A percentile compares a stretch with the other conserved stretches of the same genome.
Evolutionary conservation across 1,140 invertebrate species (phyloP).

Genomic region (Hyles euphorbiae): DNA sequence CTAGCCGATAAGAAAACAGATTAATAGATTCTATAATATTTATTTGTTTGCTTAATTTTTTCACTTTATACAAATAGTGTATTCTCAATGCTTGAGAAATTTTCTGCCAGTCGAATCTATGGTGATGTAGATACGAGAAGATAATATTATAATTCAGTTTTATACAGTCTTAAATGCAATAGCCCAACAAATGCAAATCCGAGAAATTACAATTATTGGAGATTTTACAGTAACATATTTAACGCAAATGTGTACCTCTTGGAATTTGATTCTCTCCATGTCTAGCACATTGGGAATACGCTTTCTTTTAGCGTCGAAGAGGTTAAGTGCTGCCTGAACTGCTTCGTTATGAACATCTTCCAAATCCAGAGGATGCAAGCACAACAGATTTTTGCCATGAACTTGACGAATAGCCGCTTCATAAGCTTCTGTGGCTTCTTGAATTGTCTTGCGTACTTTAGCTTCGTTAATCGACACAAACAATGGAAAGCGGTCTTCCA

Average conservation of each 20-base stretch:
- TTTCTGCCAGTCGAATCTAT: too few species aligned
- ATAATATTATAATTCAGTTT: too few species aligned
- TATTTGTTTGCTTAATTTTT: too few species aligned
- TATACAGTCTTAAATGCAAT: too few species aligned
- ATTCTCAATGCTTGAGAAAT: too few species aligned
- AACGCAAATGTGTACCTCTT: background rate
- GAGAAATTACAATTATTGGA: too few species aligned
- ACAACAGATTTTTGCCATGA: slow-evolving; percentile 1
- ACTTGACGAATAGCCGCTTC: background rate
- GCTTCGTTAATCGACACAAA: slow-evolving; percentile 8
- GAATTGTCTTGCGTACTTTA: background rate
- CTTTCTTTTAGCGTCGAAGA: slow-evolving; percentile 4
- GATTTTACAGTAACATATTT: too few species aligned
- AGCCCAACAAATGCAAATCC: too few species aligned
- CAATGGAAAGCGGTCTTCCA: slow-evolving; percentile 4
- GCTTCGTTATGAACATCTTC: background rate
- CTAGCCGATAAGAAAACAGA: too few species aligned
- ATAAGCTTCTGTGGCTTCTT: background rate
- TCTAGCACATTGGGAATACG: background rate
- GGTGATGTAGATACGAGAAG: too few species aligned
- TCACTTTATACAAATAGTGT: too few species aligned
- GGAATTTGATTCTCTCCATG: background rate
- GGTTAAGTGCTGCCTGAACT: background rate
- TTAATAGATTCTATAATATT: too few species aligned
- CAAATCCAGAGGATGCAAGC: slow-evolving; percentile 3